Percentiles rank a stretch among this genome's conserved stretches.
phyloP scores from a whole-genome alignment of 2,797 vertebrate species.

The Hydrophis major region DNA sequence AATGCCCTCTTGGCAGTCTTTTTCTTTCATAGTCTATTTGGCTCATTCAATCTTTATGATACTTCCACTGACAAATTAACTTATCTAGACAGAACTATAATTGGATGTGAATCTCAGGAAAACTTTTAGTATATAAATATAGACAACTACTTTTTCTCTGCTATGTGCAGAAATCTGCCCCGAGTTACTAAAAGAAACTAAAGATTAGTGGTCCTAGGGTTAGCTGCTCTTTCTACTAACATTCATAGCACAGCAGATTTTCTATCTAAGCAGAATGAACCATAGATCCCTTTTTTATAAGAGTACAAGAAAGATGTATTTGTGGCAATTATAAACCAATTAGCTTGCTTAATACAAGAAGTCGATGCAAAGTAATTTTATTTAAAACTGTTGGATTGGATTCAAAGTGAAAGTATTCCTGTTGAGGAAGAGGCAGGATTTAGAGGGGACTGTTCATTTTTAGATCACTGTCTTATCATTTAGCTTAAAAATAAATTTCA shows the following conservation, averaged over 20 bases:
- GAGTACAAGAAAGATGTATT: not conserved
- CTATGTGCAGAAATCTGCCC: not conserved
- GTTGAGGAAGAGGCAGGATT: not conserved
- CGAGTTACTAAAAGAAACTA: not conserved
- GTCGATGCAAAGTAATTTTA: not conserved
- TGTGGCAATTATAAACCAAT: not conserved
- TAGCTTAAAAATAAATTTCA: not conserved
- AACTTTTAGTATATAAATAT: not conserved
- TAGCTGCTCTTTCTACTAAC: not conserved
- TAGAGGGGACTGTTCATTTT: not conserved
- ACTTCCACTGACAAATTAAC: not conserved
- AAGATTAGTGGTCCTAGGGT: not conserved
- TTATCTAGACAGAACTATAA: not conserved
- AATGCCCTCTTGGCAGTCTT: not conserved
- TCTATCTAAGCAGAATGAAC: not conserved
- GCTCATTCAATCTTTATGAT: not conserved
- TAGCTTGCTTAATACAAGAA: not conserved
- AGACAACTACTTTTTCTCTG: not conserved
- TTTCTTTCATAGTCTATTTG: not conserved
- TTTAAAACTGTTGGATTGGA: not conserved
- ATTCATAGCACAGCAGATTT: not conserved
- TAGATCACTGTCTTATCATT: not conserved
- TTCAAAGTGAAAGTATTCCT: not conserved
- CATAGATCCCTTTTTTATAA: not conserved
- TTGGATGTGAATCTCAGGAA: accelerated